Conservation (phyloP, 2,797 vertebrate genomes). For the Lagocephalus sceleratus region DNA sequence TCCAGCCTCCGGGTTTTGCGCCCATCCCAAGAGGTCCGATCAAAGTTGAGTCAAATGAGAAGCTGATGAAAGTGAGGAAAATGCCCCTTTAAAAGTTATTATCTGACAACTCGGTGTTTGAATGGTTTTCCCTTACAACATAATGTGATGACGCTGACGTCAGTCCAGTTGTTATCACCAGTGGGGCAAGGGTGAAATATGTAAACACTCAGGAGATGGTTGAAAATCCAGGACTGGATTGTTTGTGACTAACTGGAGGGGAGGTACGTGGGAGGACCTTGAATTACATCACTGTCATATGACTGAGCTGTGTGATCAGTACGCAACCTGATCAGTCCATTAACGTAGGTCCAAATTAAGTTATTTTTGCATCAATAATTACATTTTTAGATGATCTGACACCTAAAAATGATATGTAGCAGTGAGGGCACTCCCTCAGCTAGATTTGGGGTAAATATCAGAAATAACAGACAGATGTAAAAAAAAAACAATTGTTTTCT, state of each 20-base stretch:
- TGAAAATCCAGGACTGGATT: slow-evolving; percentile 39
- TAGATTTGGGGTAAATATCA: neutral
- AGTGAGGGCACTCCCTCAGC: neutral
- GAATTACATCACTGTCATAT: slow-evolving; percentile 41
- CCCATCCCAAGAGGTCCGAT: neutral
- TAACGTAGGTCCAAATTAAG: neutral
- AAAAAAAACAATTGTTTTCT: too few relatives aligned
- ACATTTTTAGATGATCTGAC: too few relatives aligned
- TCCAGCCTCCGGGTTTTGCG: slow-evolving; percentile 30
- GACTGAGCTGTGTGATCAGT: slow-evolving; percentile 18
- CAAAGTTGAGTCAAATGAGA: neutral
- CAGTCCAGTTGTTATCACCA: neutral
- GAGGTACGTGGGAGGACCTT: neutral
- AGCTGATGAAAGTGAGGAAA: too few relatives aligned
- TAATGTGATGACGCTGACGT: neutral
- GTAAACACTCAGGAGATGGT: neutral
- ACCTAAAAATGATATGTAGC: neutral
- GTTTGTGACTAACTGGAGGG: neutral
- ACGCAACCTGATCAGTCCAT: neutral
- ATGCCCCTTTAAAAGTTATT: too few relatives aligned
- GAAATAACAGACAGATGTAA: too few relatives aligned
- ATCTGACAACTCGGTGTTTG: too few relatives aligned
- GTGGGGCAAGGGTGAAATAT: slow-evolving; percentile 38
- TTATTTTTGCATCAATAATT: too few relatives aligned
- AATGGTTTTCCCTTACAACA: too few relatives aligned